phyloP scores from a whole-genome alignment of 2,797 vertebrate species.

The Argyrosomus regius region DNA sequence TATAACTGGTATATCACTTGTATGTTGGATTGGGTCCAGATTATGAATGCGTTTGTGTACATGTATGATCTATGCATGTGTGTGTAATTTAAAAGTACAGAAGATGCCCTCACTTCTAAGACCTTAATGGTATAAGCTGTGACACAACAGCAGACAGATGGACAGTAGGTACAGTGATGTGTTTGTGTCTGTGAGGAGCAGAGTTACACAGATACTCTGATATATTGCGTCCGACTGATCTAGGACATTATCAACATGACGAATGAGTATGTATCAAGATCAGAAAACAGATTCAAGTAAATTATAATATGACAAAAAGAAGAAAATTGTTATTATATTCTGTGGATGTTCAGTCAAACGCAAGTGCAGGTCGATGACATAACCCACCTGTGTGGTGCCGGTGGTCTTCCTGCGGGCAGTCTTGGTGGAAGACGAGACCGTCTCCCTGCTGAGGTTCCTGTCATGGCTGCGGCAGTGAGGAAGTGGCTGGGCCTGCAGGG shows the following conservation, averaged over 20 bases:
- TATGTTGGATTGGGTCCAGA: not conserved
- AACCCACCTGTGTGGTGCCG: conserved; percentile 82
- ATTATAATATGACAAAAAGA: not conserved
- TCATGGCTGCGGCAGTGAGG: conserved; percentile 81
- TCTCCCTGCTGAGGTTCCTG: conserved; percentile 71
- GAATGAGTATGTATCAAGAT: not conserved
- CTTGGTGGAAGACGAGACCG: conserved; percentile 47
- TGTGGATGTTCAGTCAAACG: not conserved
- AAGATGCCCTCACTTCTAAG: conserved; percentile 41
- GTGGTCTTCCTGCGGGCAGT: conserved; percentile 87
- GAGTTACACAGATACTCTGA: not conserved
- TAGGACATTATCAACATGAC: conserved; percentile 1
- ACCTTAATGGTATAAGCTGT: conserved; percentile 64
- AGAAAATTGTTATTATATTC: not conserved
- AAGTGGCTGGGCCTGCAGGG: conserved; percentile 85
- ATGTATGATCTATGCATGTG: not conserved
- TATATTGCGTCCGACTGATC: conserved; percentile 25
- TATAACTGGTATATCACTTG: not conserved
- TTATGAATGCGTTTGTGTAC: conserved; percentile 16
- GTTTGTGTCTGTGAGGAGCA: conserved; percentile 8
- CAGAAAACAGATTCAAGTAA: not conserved
- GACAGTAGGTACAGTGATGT: conserved; percentile 25
- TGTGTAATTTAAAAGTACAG: conserved; percentile 31
- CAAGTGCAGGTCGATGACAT: not conserved
- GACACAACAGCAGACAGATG: conserved; percentile 55